These are phyloP conservation scores for Astur gentilis DNA, from an alignment of 2,113 vertebrate genomes.

Conservation along the genomic window DNA sequence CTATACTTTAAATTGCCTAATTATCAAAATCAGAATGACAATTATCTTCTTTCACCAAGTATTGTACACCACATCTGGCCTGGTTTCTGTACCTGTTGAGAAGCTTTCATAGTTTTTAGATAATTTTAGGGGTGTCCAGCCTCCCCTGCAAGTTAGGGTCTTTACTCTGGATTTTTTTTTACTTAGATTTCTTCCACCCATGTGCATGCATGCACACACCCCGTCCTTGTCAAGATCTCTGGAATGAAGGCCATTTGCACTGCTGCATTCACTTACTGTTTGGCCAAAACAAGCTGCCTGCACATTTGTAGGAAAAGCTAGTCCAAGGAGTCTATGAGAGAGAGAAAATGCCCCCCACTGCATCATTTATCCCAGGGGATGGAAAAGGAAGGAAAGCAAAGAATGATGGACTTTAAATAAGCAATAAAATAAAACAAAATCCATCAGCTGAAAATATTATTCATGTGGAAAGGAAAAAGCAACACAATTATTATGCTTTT, in stretches of 20 bases:
- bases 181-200: neutral
- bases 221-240: fast-evolving
- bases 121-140: neutral
- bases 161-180: neutral
- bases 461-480: neutral
- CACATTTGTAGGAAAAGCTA: conserved; percentile 2
- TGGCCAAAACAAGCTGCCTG: neutral
- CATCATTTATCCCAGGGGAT: neutral
- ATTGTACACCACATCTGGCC: neutral
- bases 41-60: neutral
- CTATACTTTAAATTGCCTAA: neutral
- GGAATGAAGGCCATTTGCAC: neutral
- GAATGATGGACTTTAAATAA: neutral
- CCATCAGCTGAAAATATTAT: neutral
- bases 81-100: neutral
- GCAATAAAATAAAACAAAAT: neutral
- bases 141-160: neutral
- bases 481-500: neutral
- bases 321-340: neutral
- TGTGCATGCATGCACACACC: neutral
- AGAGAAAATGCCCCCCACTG: neutral
- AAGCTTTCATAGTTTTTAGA: neutral
- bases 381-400: neutral
- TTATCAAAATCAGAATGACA: neutral
- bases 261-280: neutral